Conservation (phyloP, 2,888 invertebrate genomes). For the Idaea dimidiata region DNA sequence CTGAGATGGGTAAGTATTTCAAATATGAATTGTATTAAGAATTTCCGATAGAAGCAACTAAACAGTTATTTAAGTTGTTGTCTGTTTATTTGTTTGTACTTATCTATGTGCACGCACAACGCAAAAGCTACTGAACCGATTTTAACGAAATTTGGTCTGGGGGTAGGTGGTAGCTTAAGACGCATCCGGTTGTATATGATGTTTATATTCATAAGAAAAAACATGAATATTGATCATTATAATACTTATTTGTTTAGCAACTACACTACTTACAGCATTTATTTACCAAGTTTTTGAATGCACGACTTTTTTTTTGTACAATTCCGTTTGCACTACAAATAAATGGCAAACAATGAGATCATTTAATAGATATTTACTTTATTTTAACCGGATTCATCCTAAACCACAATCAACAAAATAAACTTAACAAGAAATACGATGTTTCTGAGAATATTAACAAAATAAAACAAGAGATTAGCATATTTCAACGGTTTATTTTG, state of each 20-base stretch:
- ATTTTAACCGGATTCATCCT: neutral
- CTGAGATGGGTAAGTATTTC: no score
- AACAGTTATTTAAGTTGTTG: no score
- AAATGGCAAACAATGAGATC: neutral
- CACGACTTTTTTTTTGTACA: neutral
- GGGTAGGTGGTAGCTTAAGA: no score
- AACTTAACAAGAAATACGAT: neutral
- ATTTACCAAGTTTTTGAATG: neutral
- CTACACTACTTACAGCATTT: neutral
- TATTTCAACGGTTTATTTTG: neutral
- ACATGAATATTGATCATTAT: neutral
- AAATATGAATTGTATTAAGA: no score
- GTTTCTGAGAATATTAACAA: neutral
- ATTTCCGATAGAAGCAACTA: no score
- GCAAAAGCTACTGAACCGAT: no score
- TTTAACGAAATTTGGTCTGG: no score
- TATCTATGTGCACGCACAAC: no score
- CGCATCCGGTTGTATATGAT: no score
- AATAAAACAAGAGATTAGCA: neutral
- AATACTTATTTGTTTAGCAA: neutral
- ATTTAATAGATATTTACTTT: neutral
- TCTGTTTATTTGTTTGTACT: no score
- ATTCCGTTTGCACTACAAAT: neutral
- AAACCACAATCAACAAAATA: neutral
- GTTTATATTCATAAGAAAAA: no score